These are phyloP conservation scores for Scaptomyza parva DNA, from an alignment of 2,888 invertebrate species.

Conservation along the genomic window DNA sequence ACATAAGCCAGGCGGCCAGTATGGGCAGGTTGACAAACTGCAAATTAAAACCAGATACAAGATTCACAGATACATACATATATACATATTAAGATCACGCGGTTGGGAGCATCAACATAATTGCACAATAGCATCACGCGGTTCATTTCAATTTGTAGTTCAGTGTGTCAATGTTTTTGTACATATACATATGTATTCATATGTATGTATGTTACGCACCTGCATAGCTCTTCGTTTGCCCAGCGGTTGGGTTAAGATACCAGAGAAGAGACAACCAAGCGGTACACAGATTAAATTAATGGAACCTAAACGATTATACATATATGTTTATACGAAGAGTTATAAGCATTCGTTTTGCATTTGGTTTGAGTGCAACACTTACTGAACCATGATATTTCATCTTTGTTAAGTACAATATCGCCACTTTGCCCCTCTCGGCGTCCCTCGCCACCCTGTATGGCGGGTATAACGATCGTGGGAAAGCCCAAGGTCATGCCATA, in stretches of 20 bases:
- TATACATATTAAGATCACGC: constrained; percentile 14
- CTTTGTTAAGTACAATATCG: constrained; percentile 86
- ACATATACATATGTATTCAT: neutral
- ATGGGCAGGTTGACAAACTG: constrained; percentile 90
- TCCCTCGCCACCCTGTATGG: constrained; percentile 87
- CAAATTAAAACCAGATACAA: constrained; percentile 26
- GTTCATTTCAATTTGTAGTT: constrained; percentile 43
- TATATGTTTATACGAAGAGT: no score
- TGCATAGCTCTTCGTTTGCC: constrained; percentile 92
- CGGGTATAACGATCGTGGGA: constrained; percentile 92
- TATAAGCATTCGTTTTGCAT: neutral
- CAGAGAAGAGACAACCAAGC: constrained; percentile 91
- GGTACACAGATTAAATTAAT: constrained; percentile 92
- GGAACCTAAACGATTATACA: constrained; percentile 87
- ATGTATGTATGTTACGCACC: constrained; percentile 60
- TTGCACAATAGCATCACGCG: constrained; percentile 41
- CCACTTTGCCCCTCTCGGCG: constrained; percentile 72
- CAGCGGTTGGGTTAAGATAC: constrained; percentile 89
- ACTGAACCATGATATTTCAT: constrained; percentile 92
- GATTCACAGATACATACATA: constrained; percentile 5
- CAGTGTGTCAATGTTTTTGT: constrained; percentile 56
- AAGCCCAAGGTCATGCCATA: constrained; percentile 93
- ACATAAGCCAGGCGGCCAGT: constrained; percentile 90
- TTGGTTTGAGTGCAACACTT: constrained; percentile 73
- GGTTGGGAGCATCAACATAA: constrained; percentile 48